Evolutionary conservation across 2,888 invertebrate species (phyloP), one percentile per base, ranked within the genome.

Genomic region (Sussaba pulchella): DNA sequence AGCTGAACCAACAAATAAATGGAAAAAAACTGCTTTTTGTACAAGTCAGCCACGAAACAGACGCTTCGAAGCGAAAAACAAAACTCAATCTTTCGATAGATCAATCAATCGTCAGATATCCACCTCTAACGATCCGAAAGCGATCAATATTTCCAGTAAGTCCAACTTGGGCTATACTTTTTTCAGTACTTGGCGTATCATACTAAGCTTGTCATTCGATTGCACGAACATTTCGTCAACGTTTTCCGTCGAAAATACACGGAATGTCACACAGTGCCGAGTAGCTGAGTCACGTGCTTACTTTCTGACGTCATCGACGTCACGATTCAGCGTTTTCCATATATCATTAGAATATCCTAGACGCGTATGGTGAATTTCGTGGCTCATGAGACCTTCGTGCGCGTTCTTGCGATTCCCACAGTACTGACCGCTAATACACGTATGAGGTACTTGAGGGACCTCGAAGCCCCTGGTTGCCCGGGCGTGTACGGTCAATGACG

Each of bases 401-500:
- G 21, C 59, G 45, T 57, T 21, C 36, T 45, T 47, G 63, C 45
- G 66, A 81, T 77, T 79, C 72, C 82, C 82, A 80, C 69, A 82
- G 70, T 64, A 66, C 70, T 77, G 80, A 82, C 80, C 80, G 67
- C 80, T 81, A 78, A 82, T 82, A 74, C 78, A 76, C 83, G 76
- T 72, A 78, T 78, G 78, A 81, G 70, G 78, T 73, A 78, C 78
- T 78, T 72, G 39, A 71, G 63, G 61, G 78, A 72, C 72, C 72
- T 78, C 72, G 64, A 69, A 74, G 77, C 73, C 73, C 80, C 80
- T 45, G 57, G 70, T 82, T 73, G 72, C 72, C 74, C 78, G 64
- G 77, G 71, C 70, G 78, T 75, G 76, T 79, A 81, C 82, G 83
- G 82, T 84, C 81, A 84, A 83, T 84, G 84, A 82, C 81, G 81